Evolutionary conservation across 1,140 invertebrate genomes (phyloP).

Genomic region (Anagrus nilaparvatae): DNA sequence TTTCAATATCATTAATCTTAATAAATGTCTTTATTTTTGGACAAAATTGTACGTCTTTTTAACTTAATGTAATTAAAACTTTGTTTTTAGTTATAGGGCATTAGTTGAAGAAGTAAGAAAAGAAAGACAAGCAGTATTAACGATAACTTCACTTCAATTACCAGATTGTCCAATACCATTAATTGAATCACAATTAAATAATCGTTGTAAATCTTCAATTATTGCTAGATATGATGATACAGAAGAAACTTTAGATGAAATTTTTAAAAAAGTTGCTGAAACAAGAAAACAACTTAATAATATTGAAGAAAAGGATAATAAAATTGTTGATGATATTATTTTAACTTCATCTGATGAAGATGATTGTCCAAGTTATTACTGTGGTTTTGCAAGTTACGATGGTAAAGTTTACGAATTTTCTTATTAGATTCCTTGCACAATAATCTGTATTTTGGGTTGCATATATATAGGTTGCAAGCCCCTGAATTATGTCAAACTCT

Average conservation of each 20-base stretch:
- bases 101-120: conserved; percentile 29
- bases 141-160: conserved; percentile 31
- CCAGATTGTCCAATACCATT: conserved; percentile 34
- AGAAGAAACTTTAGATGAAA: conserved; percentile 25
- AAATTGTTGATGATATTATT: too few relatives aligned
- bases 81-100: conserved; percentile 26
- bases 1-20: conserved; percentile 3
- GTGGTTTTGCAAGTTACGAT: too few relatives aligned
- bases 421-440: too few relatives aligned
- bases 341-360: too few relatives aligned
- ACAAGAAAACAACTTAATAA: conserved; percentile 8
- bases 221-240: conserved; percentile 16
- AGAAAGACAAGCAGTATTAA: conserved; percentile 30
- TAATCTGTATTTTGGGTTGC: too few relatives aligned
- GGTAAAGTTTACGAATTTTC: too few relatives aligned
- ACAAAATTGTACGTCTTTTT: too few relatives aligned
- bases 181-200: conserved; percentile 29
- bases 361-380: too few relatives aligned
- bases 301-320: too few relatives aligned
- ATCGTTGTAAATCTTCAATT: conserved; percentile 16
- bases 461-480: too few relatives aligned
- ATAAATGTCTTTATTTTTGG: too few relatives aligned
- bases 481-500: too few relatives aligned
- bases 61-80: not conserved
- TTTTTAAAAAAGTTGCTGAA: conserved; percentile 24